Evolutionary conservation across 2,113 vertebrate species (phyloP), one percentile per base, ranked within the genome.

Genomic region (Archocentrus centrarchus): DNA sequence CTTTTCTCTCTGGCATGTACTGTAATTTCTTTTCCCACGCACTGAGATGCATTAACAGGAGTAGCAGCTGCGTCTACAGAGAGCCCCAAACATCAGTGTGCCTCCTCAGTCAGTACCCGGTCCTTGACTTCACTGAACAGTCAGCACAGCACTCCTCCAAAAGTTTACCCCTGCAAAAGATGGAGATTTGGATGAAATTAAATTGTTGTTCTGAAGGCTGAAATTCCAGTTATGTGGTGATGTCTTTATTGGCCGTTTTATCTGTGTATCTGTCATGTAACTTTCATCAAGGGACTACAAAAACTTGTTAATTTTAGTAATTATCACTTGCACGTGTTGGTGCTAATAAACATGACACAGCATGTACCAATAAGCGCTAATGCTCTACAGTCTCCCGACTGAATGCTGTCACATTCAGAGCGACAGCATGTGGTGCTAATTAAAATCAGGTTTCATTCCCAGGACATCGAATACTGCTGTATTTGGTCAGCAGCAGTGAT

Each of bases 361-460:
- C 81, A 70, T 63, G 59, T 79, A 88, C 63, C 41, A 73, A 70
- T 68, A 61, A 59, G 66, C 70, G 79, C 53, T 82, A 70, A 86
- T n/a, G 57, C 39, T 79, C 20, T 7, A 13, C 39, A 66, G 20
- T 55, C 66, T 75, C 58, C 17, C 15, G 0, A 57, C 61, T 39
- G 37, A 39, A 39, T 39, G 37, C 37, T 39, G 37, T 39, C 37
- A 61, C 60, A 20, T 83, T 81, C 44, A 70, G 14, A n/a, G 44
- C 37, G 11, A 70, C 82, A 47, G 2, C 44, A 78, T 62, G 4
- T 57, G 37, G 57, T 11, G 24, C 22, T 63, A 80, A 68, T 73
- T 81, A 6, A 70, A 53, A 61, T 75, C 2, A 18, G 30, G 53
- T 73, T 55, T 55, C 66, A 73, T 73, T 73, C 24, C 18, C 17